These are phyloP conservation scores for Vespertilio murinus DNA, from an alignment of 2,797 vertebrate genomes.

Conservation along the genomic window DNA sequence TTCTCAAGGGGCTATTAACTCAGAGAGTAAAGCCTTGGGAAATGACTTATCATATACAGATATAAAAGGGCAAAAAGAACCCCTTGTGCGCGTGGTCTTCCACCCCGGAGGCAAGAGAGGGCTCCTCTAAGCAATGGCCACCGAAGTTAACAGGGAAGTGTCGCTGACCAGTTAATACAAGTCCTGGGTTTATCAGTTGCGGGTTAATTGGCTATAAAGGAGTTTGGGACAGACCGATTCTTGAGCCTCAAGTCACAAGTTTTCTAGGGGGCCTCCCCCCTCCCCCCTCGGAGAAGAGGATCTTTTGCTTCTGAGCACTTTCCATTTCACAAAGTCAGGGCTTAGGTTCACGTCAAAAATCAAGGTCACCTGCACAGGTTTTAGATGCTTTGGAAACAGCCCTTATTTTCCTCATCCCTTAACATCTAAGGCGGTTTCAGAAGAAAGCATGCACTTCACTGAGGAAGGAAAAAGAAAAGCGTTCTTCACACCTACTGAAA, in stretches of 20 bases:
- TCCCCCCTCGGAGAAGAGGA: too few relatives aligned
- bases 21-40: neutral
- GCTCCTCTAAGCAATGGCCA: neutral
- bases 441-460: neutral
- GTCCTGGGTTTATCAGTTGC: neutral
- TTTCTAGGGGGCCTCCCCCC: too few relatives aligned
- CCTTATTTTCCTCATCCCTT: neutral
- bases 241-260: accelerated
- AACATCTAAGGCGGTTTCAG: neutral
- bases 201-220: neutral
- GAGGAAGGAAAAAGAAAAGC: neutral
- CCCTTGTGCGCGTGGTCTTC: neutral
- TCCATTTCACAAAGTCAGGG: neutral
- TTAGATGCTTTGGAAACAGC: neutral
- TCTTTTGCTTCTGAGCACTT: neutral
- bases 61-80: neutral
- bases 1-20: neutral
- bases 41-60: neutral
- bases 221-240: neutral
- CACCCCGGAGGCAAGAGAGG: too few relatives aligned
- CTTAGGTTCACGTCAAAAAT: neutral
- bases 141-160: neutral
- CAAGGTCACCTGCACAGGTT: neutral
- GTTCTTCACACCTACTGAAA: neutral
- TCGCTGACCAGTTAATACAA: neutral